Conservation (phyloP, 92 coral and sea anemone genomes). For the Phenganax subtilis region DNA sequence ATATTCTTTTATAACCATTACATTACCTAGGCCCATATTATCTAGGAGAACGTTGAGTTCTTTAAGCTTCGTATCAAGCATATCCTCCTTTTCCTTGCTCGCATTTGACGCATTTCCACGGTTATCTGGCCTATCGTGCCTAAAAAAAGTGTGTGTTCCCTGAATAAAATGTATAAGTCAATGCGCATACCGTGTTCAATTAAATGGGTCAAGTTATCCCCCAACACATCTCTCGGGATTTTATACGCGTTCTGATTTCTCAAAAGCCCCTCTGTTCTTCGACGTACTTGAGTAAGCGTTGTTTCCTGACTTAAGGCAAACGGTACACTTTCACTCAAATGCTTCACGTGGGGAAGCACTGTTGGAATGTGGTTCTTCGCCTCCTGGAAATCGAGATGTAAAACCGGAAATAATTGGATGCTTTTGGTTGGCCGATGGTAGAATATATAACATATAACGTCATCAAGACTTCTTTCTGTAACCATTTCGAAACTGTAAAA, state of each 20-base stretch:
- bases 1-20: too few relatives aligned
- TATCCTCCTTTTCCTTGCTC: too few relatives aligned
- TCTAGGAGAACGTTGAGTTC: too few relatives aligned
- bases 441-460: background rate
- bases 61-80: too few relatives aligned
- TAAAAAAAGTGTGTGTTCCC: too few relatives aligned
- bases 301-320: background rate
- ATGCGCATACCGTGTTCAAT: background rate
- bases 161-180: too few relatives aligned
- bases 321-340: background rate
- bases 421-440: constrained; percentile 6
- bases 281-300: background rate
- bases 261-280: background rate
- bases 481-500: constrained; percentile 24
- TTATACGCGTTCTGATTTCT: background rate
- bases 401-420: too few relatives aligned
- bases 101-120: too few relatives aligned
- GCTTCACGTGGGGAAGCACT: background rate
- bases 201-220: background rate
- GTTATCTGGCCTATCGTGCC: too few relatives aligned
- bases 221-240: background rate
- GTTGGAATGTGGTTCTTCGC: background rate
- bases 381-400: background rate
- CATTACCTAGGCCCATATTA: too few relatives aligned
- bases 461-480: background rate